phyloP scores from a whole-genome alignment of 1,140 invertebrate genomes.

The Alviniconcha marisindica region DNA sequence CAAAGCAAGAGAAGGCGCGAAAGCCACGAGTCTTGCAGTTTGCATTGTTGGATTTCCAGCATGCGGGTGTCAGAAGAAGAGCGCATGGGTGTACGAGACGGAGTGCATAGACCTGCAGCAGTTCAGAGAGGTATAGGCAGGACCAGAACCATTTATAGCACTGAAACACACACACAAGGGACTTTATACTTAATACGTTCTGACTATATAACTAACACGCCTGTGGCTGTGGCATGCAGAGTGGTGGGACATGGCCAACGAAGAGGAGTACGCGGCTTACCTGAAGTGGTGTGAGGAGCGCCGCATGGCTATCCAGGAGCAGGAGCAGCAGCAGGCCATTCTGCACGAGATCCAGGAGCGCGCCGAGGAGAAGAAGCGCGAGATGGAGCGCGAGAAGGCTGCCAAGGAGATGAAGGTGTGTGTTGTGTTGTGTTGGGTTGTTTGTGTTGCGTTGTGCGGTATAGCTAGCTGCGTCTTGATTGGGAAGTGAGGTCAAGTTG shows the following conservation, averaged over 20 bases:
- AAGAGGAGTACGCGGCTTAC: constrained; percentile 33
- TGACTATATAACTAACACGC: too few relatives aligned
- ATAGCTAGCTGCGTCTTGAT: background rate
- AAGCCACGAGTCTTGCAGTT: background rate
- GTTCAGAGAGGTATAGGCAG: too few relatives aligned
- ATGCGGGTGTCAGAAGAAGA: too few relatives aligned
- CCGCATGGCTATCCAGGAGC: constrained; percentile 13
- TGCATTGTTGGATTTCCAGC: background rate
- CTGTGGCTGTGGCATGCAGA: too few relatives aligned
- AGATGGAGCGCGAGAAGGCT: background rate
- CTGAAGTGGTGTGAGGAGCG: constrained; percentile 30
- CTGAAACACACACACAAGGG: background rate
- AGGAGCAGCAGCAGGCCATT: constrained; percentile 46
- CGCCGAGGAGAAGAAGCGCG: background rate
- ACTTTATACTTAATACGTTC: background rate
- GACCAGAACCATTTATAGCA: background rate
- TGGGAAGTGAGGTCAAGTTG: background rate
- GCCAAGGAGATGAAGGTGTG: background rate
- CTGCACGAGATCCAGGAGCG: constrained; percentile 35
- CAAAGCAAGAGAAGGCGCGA: background rate
- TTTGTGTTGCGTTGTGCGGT: too few relatives aligned
- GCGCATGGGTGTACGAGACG: too few relatives aligned
- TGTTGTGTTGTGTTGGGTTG: background rate
- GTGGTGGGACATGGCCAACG: constrained; percentile 8
- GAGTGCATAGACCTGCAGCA: too few relatives aligned